phyloP scores from a whole-genome alignment of 2,888 invertebrate genomes.

The Monopis laevigella region DNA sequence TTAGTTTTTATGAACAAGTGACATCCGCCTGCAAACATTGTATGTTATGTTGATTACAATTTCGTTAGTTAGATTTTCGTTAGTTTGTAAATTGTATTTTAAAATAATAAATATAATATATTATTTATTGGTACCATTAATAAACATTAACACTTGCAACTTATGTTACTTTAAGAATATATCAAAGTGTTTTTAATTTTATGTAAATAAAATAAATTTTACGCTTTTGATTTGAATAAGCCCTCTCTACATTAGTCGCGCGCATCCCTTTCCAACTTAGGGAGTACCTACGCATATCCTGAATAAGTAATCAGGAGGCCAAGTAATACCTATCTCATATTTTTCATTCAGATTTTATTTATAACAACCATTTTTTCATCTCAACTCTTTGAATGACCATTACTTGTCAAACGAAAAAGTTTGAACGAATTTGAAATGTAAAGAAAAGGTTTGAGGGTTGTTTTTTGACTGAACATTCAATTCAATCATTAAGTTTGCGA shows the following conservation, averaged over 20 bases:
- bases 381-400: not conserved
- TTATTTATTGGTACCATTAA: too few species aligned
- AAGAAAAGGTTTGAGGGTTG: not conserved
- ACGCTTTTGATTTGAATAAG: slow-evolving; percentile 16
- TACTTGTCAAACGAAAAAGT: not conserved
- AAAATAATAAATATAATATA: too few species aligned
- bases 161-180: too few species aligned
- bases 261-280: slow-evolving; percentile 17
- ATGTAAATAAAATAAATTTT: not conserved
- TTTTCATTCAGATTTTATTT: slow-evolving; percentile 30
- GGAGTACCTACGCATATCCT: slow-evolving; percentile 28
- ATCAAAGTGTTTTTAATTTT: too few species aligned
- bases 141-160: too few species aligned
- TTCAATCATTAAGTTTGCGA: not conserved
- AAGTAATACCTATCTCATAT: slow-evolving; percentile 29
- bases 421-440: not conserved
- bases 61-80: too few species aligned
- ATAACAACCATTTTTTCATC: slow-evolving; percentile 9
- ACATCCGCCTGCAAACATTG: too few species aligned
- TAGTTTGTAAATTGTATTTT: too few species aligned
- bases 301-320: slow-evolving; percentile 22
- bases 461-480: not conserved
- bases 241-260: slow-evolving; percentile 22
- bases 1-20: too few species aligned
- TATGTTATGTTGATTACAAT: too few species aligned